These are phyloP conservation scores for Gobionotothen gibberifrons DNA, from an alignment of 2,797 vertebrate genomes.

Conservation along the genomic window DNA sequence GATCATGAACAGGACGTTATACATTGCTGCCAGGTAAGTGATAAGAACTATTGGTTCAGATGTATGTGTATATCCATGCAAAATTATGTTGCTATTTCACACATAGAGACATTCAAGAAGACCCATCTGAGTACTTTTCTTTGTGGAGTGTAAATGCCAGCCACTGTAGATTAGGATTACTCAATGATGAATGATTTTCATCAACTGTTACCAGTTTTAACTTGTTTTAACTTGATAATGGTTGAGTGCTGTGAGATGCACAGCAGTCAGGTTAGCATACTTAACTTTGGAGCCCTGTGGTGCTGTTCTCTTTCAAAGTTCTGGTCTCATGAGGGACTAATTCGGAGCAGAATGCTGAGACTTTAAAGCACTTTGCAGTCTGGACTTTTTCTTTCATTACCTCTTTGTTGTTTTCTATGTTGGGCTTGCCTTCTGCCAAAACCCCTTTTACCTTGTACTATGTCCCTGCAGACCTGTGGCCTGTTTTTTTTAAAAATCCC, in stretches of 20 bases:
- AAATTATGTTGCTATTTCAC: background rate
- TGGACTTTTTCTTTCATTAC: constrained; percentile 48
- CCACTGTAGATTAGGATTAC: constrained; percentile 40
- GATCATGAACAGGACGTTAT: constrained; percentile 96
- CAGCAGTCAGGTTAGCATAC: constrained; percentile 13
- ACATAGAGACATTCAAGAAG: background rate
- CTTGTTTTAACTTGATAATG: constrained; percentile 35
- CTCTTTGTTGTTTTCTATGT: constrained; percentile 58
- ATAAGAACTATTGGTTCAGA: background rate
- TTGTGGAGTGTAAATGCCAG: constrained; percentile 8
- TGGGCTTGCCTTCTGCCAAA: constrained; percentile 24
- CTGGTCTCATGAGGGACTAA: constrained; percentile 36
- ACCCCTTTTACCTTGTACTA: constrained; percentile 34
- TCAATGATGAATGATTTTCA: constrained; percentile 35
- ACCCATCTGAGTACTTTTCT: background rate
- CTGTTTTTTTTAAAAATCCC: constrained; percentile 29
- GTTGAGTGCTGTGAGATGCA: constrained; percentile 22
- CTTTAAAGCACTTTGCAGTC: constrained; percentile 42
- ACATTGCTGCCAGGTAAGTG: constrained; percentile 94
- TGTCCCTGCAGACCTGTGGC: constrained; percentile 39
- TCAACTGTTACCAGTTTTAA: constrained; percentile 27
- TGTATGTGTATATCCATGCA: background rate
- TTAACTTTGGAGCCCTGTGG: constrained; percentile 37
- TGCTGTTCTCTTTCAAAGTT: constrained; percentile 45
- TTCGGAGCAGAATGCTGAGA: constrained; percentile 44